Evolutionary conservation across 2,113 vertebrate species (phyloP).

Genomic region (Takifugu flavidus): DNA sequence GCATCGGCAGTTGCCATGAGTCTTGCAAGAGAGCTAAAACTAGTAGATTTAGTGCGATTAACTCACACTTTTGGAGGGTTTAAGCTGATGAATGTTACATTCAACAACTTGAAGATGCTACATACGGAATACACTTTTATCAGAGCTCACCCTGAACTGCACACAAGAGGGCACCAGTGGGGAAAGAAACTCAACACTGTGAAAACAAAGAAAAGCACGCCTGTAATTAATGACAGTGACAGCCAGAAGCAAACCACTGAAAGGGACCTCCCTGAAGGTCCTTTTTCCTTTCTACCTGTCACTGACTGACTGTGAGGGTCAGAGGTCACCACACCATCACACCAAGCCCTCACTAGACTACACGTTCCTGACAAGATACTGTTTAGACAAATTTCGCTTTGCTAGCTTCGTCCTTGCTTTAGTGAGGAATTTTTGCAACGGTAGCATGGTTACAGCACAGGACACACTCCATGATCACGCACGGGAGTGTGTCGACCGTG

Average conservation of each 20-base stretch:
- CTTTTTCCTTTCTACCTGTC: constrained; percentile 22
- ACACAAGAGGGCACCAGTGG: constrained; percentile 33
- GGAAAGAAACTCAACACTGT: constrained; percentile 58
- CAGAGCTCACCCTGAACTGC: constrained; percentile 18
- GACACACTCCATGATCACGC: background rate
- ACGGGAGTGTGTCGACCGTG: background rate
- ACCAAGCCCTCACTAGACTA: background rate
- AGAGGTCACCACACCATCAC: constrained; percentile 26
- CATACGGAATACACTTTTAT: constrained; percentile 44
- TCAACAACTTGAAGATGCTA: constrained; percentile 2
- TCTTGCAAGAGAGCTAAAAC: background rate
- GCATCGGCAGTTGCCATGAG: constrained; percentile 27
- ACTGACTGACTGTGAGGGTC: constrained; percentile 5
- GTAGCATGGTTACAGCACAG: background rate
- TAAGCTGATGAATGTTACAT: background rate
- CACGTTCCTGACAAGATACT: no score
- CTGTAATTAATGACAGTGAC: constrained; percentile 24
- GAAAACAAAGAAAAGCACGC: constrained; percentile 53
- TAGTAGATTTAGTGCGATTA: no score
- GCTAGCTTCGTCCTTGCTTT: no score
- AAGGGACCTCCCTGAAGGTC: background rate
- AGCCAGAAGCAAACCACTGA: constrained; percentile 37
- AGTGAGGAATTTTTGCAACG: background rate
- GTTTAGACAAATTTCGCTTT: no score
- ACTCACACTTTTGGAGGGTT: background rate